Evolutionary conservation across 2,113 vertebrate species (phyloP).

Genomic region (Polyodon spathula): DNA sequence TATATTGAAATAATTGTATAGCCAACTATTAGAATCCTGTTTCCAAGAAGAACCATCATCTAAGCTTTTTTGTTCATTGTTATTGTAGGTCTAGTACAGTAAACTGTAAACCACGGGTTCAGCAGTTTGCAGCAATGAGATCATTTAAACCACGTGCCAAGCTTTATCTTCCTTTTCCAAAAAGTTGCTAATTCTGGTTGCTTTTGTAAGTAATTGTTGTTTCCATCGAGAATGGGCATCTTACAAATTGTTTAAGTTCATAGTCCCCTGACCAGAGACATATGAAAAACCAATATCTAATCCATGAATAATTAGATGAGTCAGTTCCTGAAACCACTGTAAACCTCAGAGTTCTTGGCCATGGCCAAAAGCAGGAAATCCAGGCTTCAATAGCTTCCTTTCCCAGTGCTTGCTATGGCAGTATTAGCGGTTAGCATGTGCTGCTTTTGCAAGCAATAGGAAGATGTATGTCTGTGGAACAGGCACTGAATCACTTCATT

Average conservation of each 20-base stretch:
- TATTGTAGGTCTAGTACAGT: constrained; percentile 22
- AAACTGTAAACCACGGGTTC: constrained; percentile 17
- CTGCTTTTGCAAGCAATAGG: constrained; percentile 66
- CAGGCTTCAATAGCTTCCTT: constrained; percentile 93
- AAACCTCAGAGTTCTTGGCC: constrained; percentile 82
- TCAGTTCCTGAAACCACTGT: constrained; percentile 94
- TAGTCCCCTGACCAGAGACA: constrained; percentile 62
- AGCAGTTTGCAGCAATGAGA: constrained; percentile 33
- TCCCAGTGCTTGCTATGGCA: constrained; percentile 66
- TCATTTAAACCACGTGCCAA: constrained; percentile 34
- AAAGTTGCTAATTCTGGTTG: constrained; percentile 24
- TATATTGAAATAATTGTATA: too few relatives aligned
- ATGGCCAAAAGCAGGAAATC: constrained; percentile 87
- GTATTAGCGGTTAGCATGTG: constrained; percentile 61
- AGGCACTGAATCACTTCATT: constrained; percentile 68
- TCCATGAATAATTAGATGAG: constrained; percentile 87
- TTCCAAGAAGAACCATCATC: background rate
- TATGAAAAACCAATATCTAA: constrained; percentile 73
- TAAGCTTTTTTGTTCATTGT: constrained; percentile 4
- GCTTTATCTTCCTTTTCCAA: constrained; percentile 22
- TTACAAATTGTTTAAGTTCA: constrained; percentile 35
- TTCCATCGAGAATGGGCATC: constrained; percentile 6
- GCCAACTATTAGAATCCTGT: background rate
- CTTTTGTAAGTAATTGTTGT: constrained; percentile 2
- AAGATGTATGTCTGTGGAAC: constrained; percentile 71